phyloP scores from a whole-genome alignment of 2,113 vertebrate genomes.

The Upupa epops region DNA sequence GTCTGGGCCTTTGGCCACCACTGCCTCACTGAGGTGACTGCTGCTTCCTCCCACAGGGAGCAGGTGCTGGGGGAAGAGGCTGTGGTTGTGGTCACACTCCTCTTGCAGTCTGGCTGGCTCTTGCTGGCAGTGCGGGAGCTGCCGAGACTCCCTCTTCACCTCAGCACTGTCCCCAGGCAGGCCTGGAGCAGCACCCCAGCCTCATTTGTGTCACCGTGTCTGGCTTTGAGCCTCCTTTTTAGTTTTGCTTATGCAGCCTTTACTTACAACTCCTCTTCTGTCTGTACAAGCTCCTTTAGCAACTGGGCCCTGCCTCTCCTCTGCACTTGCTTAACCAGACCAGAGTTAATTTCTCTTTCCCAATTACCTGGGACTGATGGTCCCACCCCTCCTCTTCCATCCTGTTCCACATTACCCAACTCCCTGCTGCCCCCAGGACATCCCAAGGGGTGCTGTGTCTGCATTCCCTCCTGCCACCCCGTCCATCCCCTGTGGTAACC shows the following conservation, averaged over 20 bases:
- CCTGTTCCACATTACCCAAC: background rate
- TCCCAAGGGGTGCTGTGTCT: background rate
- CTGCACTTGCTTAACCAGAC: background rate
- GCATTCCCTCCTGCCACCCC: background rate
- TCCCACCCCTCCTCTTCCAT: no score
- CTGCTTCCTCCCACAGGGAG: background rate
- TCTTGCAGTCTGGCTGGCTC: background rate
- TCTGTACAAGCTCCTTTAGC: background rate
- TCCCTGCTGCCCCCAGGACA: background rate
- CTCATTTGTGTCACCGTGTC: background rate
- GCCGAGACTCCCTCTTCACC: no score
- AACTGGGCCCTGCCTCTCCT: background rate
- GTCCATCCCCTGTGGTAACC: no score
- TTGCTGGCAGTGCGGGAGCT: fast-evolving
- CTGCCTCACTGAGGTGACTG: no score
- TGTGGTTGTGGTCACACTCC: no score
- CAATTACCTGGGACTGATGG: fast-evolving
- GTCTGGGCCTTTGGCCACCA: no score
- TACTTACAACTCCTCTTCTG: no score
- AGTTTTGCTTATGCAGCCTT: background rate
- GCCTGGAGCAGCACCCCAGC: background rate
- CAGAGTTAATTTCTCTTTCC: background rate
- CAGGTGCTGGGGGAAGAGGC: background rate
- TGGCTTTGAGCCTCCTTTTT: no score
- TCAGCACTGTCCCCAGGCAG: background rate